Base-by-base conservation (phyloP, 1,140 invertebrate species). In the Sitobion miscanthi region DNA sequence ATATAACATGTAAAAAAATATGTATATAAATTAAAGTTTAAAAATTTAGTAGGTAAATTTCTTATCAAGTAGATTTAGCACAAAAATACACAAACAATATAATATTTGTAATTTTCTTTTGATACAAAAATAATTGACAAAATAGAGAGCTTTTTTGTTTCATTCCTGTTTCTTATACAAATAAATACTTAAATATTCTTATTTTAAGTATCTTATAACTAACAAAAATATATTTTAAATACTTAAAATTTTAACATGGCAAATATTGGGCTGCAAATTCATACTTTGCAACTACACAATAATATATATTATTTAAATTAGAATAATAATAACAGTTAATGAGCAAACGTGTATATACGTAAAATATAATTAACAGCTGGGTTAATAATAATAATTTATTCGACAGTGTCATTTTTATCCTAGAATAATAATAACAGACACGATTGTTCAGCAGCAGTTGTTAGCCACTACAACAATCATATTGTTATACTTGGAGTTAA, bases 91-190 rank as follows among this genome's bases (percentile, higher is more conserved):
- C 17, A 45, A 42, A 52, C 0, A 45, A 0, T 92, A 57, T 4
- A 42, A 42, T 57, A 86, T 93, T n/a, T 82, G 25, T 54, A 57
- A 9, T 42, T 90, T 14, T 38, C 21, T 38, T 89, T 52, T 9
- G 83, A 47, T 54, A 85, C 42, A 93, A 93, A 93, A 93, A 85
- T 57, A 93, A 93, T 57, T 93, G 91, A 93, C 82, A 93, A 85
- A 85, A 85, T 93, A 93, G 91, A 93, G 91, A 93, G 91, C 91
- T 35, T 54, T 47, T 92, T 92, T 91, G 52, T 90, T 90, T 57
- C 35, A 90, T 45, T 90, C 38, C n/a, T 69, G 77, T 54, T 91
- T 69, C 25, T 42, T 21, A 69, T 11, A 92, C 30, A 93, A 57
- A 93, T 86, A 86, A 57, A 85, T 85, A 92, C 49, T 93, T 57